phyloP scores from a whole-genome alignment of 1,140 invertebrate genomes.

The Ceratosolen solmsi region DNA sequence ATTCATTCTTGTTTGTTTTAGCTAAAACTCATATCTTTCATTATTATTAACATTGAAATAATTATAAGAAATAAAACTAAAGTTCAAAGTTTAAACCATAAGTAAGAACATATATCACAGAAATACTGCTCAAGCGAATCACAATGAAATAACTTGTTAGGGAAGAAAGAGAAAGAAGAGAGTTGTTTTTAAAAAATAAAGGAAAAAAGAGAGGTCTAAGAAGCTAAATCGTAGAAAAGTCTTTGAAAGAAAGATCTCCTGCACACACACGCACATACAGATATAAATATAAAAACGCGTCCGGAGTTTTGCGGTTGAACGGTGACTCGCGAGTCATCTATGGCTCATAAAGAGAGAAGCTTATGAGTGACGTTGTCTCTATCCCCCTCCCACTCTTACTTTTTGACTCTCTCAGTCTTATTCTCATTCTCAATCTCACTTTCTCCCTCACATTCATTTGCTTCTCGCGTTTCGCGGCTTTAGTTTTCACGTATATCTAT shows the following conservation, averaged over 20 bases:
- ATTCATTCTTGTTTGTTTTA: no score
- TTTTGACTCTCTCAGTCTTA: neutral
- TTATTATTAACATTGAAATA: no score
- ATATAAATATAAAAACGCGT: neutral
- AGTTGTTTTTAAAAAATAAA: neutral
- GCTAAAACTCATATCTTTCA: no score
- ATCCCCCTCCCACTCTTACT: slow-evolving; percentile 8
- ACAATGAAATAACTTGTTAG: neutral
- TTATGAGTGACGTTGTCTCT: slow-evolving; percentile 66
- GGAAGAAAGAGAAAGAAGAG: neutral
- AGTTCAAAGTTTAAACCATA: no score
- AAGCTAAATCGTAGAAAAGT: slow-evolving; percentile 20
- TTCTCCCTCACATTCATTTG: slow-evolving; percentile 47
- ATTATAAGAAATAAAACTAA: no score
- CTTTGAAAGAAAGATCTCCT: neutral
- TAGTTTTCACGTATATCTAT: no score
- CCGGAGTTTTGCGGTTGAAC: slow-evolving; percentile 51
- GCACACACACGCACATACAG: neutral
- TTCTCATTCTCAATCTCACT: no score
- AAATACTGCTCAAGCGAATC: neutral
- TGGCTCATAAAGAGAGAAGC: slow-evolving; percentile 72
- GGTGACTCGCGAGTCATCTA: slow-evolving; percentile 66
- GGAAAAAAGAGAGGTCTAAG: slow-evolving; percentile 47
- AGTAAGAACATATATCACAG: no score
- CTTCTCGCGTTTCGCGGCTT: slow-evolving; percentile 63